Conservation (phyloP, 2,797 vertebrate species). For the Chelon labrosus region DNA sequence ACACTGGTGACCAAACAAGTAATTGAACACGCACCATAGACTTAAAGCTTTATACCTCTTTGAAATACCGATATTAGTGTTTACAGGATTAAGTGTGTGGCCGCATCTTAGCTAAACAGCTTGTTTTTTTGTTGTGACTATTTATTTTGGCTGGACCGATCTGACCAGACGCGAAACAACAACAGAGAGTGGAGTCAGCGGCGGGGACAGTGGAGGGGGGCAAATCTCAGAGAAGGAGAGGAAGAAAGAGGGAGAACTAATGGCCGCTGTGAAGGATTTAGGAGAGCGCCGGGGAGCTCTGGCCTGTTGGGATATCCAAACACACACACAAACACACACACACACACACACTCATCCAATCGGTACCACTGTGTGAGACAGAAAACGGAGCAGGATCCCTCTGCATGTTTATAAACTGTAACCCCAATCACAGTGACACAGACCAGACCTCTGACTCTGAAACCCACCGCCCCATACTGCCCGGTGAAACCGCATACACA, state of each 20-base stretch:
- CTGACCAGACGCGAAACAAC: constrained; percentile 51
- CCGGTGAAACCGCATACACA: constrained; percentile 18
- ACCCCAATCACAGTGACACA: constrained; percentile 73
- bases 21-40: neutral
- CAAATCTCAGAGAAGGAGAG: neutral
- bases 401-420: constrained; percentile 73
- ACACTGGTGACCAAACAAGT: too few species aligned
- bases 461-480: constrained; percentile 33
- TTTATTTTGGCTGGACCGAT: constrained; percentile 60
- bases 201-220: constrained; percentile 14
- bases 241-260: neutral
- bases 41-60: neutral
- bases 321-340: constrained; percentile 26
- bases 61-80: constrained; percentile 8
- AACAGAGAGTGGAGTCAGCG: constrained; percentile 34
- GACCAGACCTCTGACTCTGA: constrained; percentile 68
- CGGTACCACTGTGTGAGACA: constrained; percentile 43
- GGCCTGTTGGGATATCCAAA: constrained; percentile 44
- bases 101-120: constrained; percentile 27
- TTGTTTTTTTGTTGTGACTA: constrained; percentile 56
- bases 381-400: constrained; percentile 59
- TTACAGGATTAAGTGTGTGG: constrained; percentile 3
- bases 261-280: constrained; percentile 58
- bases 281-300: constrained; percentile 36
- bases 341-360: constrained; percentile 30